A percentile compares a stretch with the other conserved stretches of the same genome.
Conservation (phyloP, 2,888 invertebrate genomes). For the Trachelus stipa region DNA sequence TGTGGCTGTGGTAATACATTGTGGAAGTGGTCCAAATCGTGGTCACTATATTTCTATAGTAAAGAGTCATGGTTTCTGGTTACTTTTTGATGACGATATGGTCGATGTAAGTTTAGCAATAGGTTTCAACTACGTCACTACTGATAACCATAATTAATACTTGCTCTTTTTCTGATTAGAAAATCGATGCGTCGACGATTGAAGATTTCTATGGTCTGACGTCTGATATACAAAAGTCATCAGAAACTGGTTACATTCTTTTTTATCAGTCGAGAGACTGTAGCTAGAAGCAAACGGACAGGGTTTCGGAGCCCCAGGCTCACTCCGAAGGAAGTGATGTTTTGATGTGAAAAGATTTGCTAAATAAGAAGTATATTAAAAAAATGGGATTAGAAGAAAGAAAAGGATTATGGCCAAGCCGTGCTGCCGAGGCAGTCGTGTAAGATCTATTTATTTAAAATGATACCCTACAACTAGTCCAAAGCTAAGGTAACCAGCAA, state of each 20-base stretch:
- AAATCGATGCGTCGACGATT: conserved; percentile 98
- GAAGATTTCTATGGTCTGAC: conserved; percentile 99
- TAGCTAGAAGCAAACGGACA: conserved; percentile 50
- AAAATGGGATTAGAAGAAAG: neutral
- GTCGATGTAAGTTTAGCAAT: conserved; percentile 86
- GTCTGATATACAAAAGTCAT: conserved; percentile 98
- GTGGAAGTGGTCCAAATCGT: conserved; percentile 98
- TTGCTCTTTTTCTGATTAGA: conserved; percentile 73
- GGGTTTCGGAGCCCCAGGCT: neutral
- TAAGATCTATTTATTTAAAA: conserved; percentile 39
- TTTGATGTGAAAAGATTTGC: neutral
- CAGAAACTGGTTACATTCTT: conserved; percentile 99
- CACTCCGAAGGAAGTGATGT: neutral
- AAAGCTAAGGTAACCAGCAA: conserved; percentile 18
- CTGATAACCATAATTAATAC: conserved; percentile 9
- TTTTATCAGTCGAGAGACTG: conserved; percentile 97
- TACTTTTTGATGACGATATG: conserved; percentile 99
- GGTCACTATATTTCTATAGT: conserved; percentile 99
- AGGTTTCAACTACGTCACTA: neutral
- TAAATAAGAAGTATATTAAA: neutral
- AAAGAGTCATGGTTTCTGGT: conserved; percentile 99
- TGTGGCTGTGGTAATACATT: conserved; percentile 99
- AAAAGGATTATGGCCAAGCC: neutral
- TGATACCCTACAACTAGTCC: conserved; percentile 56
- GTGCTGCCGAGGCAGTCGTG: neutral